Evolutionary conservation across 2,113 vertebrate species (phyloP).

Genomic region (Cavia porcellus): DNA sequence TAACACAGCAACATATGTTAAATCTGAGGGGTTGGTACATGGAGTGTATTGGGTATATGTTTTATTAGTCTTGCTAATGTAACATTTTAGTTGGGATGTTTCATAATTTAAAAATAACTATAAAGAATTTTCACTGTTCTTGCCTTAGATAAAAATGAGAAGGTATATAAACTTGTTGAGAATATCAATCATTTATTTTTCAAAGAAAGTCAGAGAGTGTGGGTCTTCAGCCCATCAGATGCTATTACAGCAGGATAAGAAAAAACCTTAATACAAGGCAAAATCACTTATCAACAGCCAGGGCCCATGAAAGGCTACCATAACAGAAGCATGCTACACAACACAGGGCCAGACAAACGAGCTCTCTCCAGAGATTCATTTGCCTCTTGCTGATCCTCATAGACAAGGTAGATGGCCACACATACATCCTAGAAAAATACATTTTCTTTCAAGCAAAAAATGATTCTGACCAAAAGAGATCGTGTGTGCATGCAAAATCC

Average conservation of each 20-base stretch:
- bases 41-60: accelerated
- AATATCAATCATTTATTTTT: neutral
- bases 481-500: neutral
- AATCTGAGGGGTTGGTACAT: neutral
- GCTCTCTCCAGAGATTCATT: neutral
- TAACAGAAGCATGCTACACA: too few relatives aligned
- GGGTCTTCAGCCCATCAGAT: neutral
- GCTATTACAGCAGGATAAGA: neutral
- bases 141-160: conserved; percentile 17
- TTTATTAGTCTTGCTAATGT: neutral
- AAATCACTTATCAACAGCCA: neutral
- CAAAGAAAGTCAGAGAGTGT: neutral
- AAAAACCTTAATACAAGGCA: neutral
- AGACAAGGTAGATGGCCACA: neutral
- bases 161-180: neutral
- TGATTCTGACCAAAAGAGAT: neutral
- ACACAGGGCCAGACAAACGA: neutral
- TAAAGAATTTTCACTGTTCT: neutral
- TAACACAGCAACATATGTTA: neutral
- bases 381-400: neutral
- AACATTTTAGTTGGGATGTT: conserved; percentile 3
- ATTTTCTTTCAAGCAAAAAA: neutral
- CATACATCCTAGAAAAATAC: neutral
- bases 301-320: neutral
- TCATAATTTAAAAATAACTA: neutral